Percentiles rank a stretch among this genome's conserved stretches.
Evolutionary conservation across 2,797 vertebrate species (phyloP).

Genomic region (Cheirogaleus major): DNA sequence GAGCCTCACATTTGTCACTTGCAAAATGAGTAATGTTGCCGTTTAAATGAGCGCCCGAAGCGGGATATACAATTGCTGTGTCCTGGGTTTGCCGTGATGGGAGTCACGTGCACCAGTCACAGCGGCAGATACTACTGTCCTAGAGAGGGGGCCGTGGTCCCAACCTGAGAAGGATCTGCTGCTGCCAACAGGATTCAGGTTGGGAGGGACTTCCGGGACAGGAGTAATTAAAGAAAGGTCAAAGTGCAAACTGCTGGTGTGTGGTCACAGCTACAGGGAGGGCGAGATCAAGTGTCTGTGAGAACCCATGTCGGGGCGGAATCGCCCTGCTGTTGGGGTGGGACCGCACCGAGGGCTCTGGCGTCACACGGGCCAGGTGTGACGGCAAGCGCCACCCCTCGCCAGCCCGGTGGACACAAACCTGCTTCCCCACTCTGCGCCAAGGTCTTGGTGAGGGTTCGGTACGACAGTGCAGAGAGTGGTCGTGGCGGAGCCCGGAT

Average conservation of each 20-base stretch:
- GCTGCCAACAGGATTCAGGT: background rate
- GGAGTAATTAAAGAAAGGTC: background rate
- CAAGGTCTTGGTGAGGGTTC: rapidly evolving
- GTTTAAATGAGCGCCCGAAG: background rate
- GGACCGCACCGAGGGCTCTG: background rate
- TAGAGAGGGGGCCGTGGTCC: background rate
- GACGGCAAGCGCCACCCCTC: background rate
- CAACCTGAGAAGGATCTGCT: background rate
- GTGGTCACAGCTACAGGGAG: background rate
- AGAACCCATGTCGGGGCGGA: background rate
- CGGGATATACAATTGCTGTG: rapidly evolving
- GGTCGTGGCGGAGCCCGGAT: rapidly evolving
- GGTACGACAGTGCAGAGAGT: rapidly evolving
- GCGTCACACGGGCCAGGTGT: background rate
- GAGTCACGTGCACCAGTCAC: background rate
- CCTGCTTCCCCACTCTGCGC: background rate
- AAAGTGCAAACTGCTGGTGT: background rate
- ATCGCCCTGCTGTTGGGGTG: background rate
- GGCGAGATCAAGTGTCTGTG: background rate
- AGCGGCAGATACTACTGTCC: background rate
- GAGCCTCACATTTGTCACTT: background rate
- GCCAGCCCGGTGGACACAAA: background rate
- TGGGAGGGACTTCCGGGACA: background rate
- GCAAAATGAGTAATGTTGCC: background rate
- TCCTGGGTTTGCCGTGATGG: rapidly evolving